Percentiles rank a stretch among this genome's conserved stretches.
phyloP scores from a whole-genome alignment of 1,140 invertebrate species.

The Lysiphlebus fabarum region DNA sequence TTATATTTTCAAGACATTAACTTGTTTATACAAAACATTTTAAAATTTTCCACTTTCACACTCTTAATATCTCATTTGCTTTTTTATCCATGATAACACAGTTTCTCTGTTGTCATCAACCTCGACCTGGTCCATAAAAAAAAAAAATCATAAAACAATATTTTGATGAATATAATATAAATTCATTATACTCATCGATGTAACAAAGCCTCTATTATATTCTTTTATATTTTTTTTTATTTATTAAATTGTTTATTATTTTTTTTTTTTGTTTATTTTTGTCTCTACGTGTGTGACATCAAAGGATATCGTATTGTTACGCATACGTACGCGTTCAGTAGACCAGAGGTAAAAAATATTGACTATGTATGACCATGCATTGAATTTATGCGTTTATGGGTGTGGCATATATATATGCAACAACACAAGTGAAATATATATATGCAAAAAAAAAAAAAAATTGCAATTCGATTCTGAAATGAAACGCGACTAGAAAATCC shows the following conservation, averaged over 20 bases:
- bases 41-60: slow-evolving; percentile 24
- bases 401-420: slow-evolving; percentile 27
- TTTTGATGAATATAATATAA: slow-evolving; percentile 45
- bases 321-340: neutral
- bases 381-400: neutral
- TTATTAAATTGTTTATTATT: no score
- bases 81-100: neutral
- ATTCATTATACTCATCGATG: slow-evolving; percentile 43
- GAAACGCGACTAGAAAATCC: slow-evolving; percentile 45
- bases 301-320: slow-evolving; percentile 20
- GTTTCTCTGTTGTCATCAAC: slow-evolving; percentile 13
- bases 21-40: slow-evolving; percentile 25
- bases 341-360: no score
- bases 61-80: slow-evolving; percentile 17
- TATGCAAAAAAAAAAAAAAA: slow-evolving; percentile 31
- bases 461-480: slow-evolving; percentile 48
- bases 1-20: no score
- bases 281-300: no score
- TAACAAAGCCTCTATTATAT: slow-evolving; percentile 33
- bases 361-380: no score
- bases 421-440: slow-evolving; percentile 28
- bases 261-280: no score
- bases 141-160: slow-evolving; percentile 23
- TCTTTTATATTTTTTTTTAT: neutral
- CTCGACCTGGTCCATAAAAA: slow-evolving; percentile 14